These are phyloP conservation scores for Drosophila merina DNA, from an alignment of 2,888 invertebrate genomes.

Conservation along the genomic window DNA sequence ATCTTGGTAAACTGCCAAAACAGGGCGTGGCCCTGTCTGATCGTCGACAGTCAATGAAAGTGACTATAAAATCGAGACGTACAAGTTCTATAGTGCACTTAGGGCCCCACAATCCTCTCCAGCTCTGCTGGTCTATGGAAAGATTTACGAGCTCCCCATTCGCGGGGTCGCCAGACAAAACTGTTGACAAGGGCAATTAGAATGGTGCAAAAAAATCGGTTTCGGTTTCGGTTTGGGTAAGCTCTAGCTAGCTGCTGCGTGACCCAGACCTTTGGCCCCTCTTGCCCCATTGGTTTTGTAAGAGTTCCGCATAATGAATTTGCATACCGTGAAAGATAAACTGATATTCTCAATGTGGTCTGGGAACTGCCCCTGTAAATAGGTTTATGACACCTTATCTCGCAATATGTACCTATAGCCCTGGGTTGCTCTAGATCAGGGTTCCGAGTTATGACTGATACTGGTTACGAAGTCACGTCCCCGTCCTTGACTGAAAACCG, in stretches of 20 bases:
- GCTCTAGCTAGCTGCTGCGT: constrained; percentile 7
- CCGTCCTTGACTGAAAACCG: constrained; percentile 30
- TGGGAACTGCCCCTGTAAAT: constrained; percentile 23
- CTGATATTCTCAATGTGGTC: constrained; percentile 15
- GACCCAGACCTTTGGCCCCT: constrained; percentile 51
- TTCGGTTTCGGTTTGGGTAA: constrained; percentile 26
- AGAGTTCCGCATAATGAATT: constrained; percentile 46
- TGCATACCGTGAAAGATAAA: constrained; percentile 42
- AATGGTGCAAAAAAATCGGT: constrained; percentile 45
- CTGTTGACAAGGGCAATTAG: constrained; percentile 71
- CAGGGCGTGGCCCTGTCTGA: constrained; percentile 35
- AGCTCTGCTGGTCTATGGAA: constrained; percentile 6
- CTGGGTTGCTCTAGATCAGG: constrained; percentile 8
- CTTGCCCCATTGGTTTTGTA: constrained; percentile 31
- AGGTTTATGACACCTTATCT: constrained; percentile 30
- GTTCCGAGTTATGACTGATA: constrained; percentile 27
- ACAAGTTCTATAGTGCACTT: constrained; percentile 27
- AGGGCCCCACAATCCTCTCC: constrained; percentile 5
- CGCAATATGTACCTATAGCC: constrained; percentile 9
- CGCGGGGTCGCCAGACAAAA: constrained; percentile 25
- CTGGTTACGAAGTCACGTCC: constrained; percentile 9
- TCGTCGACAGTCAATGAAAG: constrained; percentile 42
- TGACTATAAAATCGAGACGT: constrained; percentile 30
- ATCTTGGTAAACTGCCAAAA: constrained; percentile 51
- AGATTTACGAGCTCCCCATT: constrained; percentile 31